Evolutionary conservation across 2,888 invertebrate genomes (phyloP), one percentile per base, ranked within the genome.

Genomic region (Mythimna vitellina): DNA sequence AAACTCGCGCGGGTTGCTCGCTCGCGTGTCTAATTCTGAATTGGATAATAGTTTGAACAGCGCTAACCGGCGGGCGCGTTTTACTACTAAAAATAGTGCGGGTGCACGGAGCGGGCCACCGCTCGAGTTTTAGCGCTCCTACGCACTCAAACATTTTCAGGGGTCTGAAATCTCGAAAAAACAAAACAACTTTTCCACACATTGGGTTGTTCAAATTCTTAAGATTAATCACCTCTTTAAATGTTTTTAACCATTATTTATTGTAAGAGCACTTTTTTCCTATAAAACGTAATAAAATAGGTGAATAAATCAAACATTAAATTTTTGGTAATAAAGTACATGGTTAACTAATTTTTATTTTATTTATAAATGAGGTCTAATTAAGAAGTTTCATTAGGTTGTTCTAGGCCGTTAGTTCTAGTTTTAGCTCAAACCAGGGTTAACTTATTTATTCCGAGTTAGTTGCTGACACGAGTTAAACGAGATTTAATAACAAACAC

Each of bases 261-360:
- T 0, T n/a, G 20, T 20, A 58, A 38, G 58, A 58, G 1, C 22
- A 22, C 53, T 29, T 12, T 25, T 62, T 63, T 46, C 60, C 67
- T 78, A 78, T 74, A 51, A 73, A 80, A 68, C 46, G 64, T 70
- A 70, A 58, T 58, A 0, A 62, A 54, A 69, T 79, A 80, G 79
- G 73, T 78, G 20, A 20, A 42, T 14, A 54, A 73, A 70, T 32
- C 0, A 57, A 56, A 22, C n/a, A 57, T 56, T 22, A 66, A 46
- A 46, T 46, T 46, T 49, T 49, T 69, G 49, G 6, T 67, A 83
- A 46, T 70, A 80, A 67, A 83, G 32, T 38, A 62, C 4, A 38
- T n/a, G 53, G 8, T 42, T 10, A 8, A 20, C 57, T 57, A 57
- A 32, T 57, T 10, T 57, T 5, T 32, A 32, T 57, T 57, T 57